Evolutionary conservation across 2,113 vertebrate species (phyloP).

Genomic region (Vireo altiloquus): DNA sequence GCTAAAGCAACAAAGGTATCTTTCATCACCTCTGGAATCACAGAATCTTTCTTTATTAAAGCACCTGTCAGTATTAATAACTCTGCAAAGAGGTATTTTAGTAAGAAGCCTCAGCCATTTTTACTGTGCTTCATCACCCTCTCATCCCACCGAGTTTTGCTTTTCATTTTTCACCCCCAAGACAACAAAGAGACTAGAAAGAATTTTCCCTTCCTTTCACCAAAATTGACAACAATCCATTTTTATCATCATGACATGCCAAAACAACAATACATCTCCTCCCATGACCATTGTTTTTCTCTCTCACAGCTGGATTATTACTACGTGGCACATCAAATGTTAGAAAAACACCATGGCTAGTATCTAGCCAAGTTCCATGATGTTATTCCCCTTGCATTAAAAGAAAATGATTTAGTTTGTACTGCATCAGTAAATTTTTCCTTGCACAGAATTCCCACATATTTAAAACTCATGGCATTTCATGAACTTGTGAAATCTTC

Average conservation of each 20-base stretch:
- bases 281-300: not conserved
- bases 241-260: not conserved
- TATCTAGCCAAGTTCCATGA: not conserved
- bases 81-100: not conserved
- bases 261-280: not conserved
- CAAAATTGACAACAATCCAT: not conserved
- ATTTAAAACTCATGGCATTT: not conserved
- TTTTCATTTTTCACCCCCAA: not conserved
- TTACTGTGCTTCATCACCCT: not conserved
- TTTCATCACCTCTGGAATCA: not conserved
- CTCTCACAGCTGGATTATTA: not conserved
- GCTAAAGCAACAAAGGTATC: not conserved
- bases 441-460: not conserved
- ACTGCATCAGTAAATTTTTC: not conserved
- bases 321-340: not conserved
- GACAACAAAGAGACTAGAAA: not conserved
- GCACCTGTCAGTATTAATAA: not conserved
- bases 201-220: not conserved
- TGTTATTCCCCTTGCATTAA: not conserved
- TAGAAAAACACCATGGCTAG: not conserved
- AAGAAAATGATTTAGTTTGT: not conserved
- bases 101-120: not conserved
- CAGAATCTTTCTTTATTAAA: not conserved
- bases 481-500: not conserved
- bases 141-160: not conserved